Evolutionary conservation across 2,113 vertebrate species (phyloP).

Genomic region (Axis porcinus): DNA sequence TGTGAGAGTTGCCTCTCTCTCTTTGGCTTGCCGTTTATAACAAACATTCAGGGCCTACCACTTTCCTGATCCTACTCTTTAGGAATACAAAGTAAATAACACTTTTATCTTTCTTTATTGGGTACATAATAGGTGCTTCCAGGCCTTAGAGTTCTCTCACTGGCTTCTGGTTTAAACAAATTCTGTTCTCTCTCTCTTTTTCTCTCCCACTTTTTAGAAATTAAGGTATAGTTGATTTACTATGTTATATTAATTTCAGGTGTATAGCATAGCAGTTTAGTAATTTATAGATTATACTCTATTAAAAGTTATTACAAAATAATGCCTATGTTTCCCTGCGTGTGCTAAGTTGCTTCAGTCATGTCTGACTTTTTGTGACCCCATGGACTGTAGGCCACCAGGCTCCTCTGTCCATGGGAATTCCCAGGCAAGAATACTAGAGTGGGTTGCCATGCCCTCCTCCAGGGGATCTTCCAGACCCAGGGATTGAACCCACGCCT

Average conservation of each 20-base stretch:
- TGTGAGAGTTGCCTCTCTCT: not conserved
- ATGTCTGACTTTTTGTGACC: not conserved
- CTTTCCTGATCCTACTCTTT: not conserved
- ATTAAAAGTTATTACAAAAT: not conserved
- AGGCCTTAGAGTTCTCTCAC: not conserved
- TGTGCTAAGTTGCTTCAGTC: not conserved
- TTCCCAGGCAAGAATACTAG: not conserved
- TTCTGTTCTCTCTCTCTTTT: not conserved
- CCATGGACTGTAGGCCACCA: not conserved
- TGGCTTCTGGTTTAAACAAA: not conserved
- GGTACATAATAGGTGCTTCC: not conserved
- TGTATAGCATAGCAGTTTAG: not conserved
- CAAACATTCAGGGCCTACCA: not conserved
- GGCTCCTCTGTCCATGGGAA: not conserved
- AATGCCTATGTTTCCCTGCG: not conserved
- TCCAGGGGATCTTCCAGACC: not conserved
- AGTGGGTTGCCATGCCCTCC: not conserved
- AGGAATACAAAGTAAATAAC: not conserved
- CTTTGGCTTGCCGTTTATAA: not conserved
- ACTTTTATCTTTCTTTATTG: not conserved
- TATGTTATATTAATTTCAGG: not conserved
- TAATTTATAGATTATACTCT: not conserved
- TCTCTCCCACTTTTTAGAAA: not conserved
- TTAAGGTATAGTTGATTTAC: not conserved
- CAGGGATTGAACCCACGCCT: rapidly evolving